These are phyloP conservation scores for Tachycineta bicolor DNA, from an alignment of 2,113 vertebrate genomes.

Conservation along the genomic window DNA sequence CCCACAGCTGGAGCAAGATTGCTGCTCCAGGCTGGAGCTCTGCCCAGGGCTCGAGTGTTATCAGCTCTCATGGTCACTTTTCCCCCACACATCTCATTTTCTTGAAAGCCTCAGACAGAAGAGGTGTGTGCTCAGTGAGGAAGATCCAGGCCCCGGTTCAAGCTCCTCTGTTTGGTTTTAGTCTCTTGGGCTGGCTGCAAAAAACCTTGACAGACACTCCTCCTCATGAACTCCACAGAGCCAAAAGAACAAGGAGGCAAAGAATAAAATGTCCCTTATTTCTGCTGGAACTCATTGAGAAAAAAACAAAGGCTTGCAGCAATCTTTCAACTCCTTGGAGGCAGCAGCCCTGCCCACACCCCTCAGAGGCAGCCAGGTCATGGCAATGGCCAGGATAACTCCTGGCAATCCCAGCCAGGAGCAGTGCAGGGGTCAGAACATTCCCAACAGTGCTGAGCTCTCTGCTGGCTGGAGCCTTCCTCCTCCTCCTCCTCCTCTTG, in stretches of 20 bases:
- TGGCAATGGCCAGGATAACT: not conserved
- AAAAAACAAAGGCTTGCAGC: not conserved
- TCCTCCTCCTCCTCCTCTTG: not conserved
- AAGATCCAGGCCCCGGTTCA: not conserved
- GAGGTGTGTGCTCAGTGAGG: not conserved
- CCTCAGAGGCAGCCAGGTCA: not conserved
- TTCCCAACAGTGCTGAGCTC: rapidly evolving
- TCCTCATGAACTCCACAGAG: not conserved
- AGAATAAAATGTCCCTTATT: not conserved
- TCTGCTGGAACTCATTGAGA: not conserved
- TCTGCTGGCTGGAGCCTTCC: not conserved
- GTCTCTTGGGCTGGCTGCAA: not conserved
- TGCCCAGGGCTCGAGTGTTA: not conserved
- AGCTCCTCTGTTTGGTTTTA: not conserved
- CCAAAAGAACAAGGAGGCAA: not conserved
- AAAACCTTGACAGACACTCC: not conserved
- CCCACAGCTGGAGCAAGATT: not conserved
- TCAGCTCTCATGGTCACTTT: not conserved
- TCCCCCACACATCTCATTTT: not conserved
- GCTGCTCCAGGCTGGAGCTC: not conserved
- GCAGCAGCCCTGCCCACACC: not conserved
- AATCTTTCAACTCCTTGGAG: not conserved
- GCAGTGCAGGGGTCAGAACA: not conserved
- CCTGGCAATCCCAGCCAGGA: rapidly evolving
- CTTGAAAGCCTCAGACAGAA: not conserved